Conservation (phyloP, 2,797 vertebrate species). For the Heliangelus exortis region DNA sequence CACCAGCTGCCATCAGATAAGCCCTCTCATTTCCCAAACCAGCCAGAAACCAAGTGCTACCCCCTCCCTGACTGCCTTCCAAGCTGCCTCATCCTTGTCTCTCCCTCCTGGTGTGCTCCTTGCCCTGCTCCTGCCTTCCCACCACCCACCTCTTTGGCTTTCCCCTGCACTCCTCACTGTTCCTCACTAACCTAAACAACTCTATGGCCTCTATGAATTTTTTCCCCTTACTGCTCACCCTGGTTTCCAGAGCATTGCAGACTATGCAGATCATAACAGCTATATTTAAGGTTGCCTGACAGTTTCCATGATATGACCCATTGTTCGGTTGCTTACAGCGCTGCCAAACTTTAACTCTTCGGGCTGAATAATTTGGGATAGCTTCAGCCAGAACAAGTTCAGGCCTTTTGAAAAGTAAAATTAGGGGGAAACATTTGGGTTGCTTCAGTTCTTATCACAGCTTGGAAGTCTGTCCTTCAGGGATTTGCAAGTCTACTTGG, state of each 20-base stretch:
- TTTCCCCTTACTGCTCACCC: slow-evolving; percentile 57
- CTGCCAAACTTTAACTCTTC: slow-evolving; percentile 56
- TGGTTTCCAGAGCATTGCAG: slow-evolving; percentile 71
- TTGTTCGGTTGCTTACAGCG: slow-evolving; percentile 11
- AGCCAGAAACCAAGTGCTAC: background rate
- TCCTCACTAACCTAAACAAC: slow-evolving; percentile 60
- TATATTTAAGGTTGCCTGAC: slow-evolving; percentile 71
- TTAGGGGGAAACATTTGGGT: background rate
- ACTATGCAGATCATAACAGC: slow-evolving; percentile 68
- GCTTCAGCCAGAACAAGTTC: background rate
- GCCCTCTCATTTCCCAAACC: background rate
- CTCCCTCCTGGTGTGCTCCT: background rate
- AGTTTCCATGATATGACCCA: slow-evolving; percentile 69
- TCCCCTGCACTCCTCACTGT: background rate
- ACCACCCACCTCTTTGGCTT: background rate
- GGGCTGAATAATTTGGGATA: background rate
- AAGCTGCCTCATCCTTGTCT: background rate
- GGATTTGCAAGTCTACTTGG: background rate
- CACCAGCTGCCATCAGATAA: background rate
- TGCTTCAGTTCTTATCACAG: background rate
- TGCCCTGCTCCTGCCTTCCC: background rate
- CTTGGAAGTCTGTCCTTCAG: background rate
- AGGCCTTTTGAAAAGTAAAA: background rate
- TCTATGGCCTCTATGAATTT: slow-evolving; percentile 52
- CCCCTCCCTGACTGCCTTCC: background rate